phyloP scores from a whole-genome alignment of 2,113 vertebrate genomes.

The Regulus satrapa region DNA sequence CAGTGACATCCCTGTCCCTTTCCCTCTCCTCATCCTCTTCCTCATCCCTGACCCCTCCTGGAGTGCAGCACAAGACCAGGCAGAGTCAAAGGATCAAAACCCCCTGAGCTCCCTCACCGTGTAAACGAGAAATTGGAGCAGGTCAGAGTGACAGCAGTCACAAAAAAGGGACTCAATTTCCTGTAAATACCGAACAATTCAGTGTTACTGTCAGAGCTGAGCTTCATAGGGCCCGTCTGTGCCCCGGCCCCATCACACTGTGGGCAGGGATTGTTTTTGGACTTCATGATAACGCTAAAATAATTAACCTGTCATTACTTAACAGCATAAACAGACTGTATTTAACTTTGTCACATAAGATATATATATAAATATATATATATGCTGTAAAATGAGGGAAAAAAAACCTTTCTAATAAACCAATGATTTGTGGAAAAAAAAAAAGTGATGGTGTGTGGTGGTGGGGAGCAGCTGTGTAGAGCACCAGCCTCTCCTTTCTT shows the following conservation, averaged over 20 bases:
- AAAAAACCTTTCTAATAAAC: slow-evolving; percentile 76
- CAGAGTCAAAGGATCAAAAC: neutral
- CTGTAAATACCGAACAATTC: slow-evolving; percentile 68
- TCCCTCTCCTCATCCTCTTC: no score
- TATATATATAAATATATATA: slow-evolving; percentile 65
- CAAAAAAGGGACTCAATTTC: slow-evolving; percentile 51
- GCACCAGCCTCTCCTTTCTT: neutral
- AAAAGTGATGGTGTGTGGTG: neutral
- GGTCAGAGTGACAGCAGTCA: slow-evolving; percentile 10
- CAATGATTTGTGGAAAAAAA: slow-evolving; percentile 68
- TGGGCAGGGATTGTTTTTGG: neutral
- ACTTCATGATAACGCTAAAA: slow-evolving; percentile 59
- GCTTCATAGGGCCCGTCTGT: neutral
- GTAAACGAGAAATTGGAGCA: neutral
- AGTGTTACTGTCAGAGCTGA: slow-evolving; percentile 65
- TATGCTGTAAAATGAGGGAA: slow-evolving; percentile 75
- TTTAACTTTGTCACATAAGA: slow-evolving; percentile 78
- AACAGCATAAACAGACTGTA: slow-evolving; percentile 70
- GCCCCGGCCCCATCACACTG: neutral
- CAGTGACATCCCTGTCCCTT: neutral
- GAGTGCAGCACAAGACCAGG: accelerated
- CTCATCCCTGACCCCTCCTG: neutral
- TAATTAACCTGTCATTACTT: slow-evolving; percentile 66
- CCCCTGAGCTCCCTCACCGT: neutral
- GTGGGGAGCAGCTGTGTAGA: neutral